Evolutionary conservation across 2,888 invertebrate species (phyloP).

Genomic region (Dione vanillae): DNA sequence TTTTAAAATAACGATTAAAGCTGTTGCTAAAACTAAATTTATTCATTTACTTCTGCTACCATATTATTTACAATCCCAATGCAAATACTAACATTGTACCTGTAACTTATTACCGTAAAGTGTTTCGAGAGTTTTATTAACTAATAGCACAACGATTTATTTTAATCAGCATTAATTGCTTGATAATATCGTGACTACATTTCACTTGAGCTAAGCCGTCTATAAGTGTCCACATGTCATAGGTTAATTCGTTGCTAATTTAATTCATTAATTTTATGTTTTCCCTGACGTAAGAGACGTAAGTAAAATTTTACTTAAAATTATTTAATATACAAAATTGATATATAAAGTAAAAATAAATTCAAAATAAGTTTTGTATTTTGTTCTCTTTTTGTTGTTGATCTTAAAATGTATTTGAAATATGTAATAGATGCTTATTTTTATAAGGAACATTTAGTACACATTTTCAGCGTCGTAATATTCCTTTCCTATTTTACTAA

Average conservation of each 20-base stretch:
- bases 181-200: conserved; percentile 45
- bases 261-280: conserved; percentile 45
- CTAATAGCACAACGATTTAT: conserved; percentile 21
- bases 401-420: no score
- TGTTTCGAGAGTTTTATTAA: conserved; percentile 11
- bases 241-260: conserved; percentile 50
- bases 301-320: background rate
- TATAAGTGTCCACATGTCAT: conserved; percentile 45
- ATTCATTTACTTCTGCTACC: background rate
- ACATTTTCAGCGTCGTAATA: no score
- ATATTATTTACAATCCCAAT: background rate
- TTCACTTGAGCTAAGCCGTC: conserved; percentile 31
- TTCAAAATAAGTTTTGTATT: no score
- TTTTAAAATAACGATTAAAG: background rate
- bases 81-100: background rate
- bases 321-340: no score
- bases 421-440: no score
- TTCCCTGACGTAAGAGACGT: background rate
- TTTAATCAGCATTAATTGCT: conserved; percentile 32
- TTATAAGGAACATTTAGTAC: no score
- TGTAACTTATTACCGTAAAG: conserved; percentile 13
- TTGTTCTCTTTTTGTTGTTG: no score
- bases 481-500: no score
- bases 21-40: background rate
- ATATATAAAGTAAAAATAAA: no score